Percentiles rank a stretch among this genome's conserved stretches.
Evolutionary conservation across 2,888 invertebrate genomes (phyloP).

Genomic region (Tineola bisselliella): DNA sequence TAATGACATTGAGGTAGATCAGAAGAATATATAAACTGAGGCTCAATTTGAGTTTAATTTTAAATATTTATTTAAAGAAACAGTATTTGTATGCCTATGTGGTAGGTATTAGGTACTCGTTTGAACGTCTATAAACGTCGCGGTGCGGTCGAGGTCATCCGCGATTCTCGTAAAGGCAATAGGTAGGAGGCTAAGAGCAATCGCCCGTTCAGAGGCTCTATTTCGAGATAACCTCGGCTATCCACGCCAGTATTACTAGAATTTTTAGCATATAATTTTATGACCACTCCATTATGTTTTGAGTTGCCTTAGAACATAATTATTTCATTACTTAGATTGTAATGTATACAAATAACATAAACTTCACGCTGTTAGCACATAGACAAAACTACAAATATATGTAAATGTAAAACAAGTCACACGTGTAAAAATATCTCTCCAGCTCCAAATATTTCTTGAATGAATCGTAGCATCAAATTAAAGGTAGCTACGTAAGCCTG

Average conservation of each 20-base stretch:
- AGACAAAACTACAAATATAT: not conserved
- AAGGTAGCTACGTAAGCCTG: not conserved
- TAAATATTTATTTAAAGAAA: too few relatives aligned
- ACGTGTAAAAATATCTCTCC: not conserved
- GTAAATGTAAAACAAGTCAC: not conserved
- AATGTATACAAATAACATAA: too few relatives aligned
- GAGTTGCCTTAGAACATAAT: not conserved
- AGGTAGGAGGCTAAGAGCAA: not conserved
- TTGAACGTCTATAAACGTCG: not conserved
- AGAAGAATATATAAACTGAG: too few relatives aligned
- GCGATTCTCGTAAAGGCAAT: not conserved
- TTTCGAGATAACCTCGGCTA: slow-evolving; percentile 5
- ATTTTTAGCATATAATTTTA: not conserved
- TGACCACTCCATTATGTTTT: not conserved
- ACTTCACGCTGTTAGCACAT: too few relatives aligned
- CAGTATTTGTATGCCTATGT: too few relatives aligned
- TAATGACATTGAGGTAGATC: not conserved
- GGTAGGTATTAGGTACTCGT: not conserved
- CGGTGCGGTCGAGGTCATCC: slow-evolving; percentile 4
- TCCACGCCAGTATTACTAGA: not conserved
- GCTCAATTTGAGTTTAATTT: too few relatives aligned
- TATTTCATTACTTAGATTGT: too few relatives aligned
- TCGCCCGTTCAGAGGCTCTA: not conserved
- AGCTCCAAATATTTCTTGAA: not conserved
- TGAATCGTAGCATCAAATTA: not conserved